A percentile compares a stretch with the other conserved stretches of the same genome.
Evolutionary conservation across 2,888 invertebrate genomes (phyloP).

Genomic region (Mimachlamys varia): DNA sequence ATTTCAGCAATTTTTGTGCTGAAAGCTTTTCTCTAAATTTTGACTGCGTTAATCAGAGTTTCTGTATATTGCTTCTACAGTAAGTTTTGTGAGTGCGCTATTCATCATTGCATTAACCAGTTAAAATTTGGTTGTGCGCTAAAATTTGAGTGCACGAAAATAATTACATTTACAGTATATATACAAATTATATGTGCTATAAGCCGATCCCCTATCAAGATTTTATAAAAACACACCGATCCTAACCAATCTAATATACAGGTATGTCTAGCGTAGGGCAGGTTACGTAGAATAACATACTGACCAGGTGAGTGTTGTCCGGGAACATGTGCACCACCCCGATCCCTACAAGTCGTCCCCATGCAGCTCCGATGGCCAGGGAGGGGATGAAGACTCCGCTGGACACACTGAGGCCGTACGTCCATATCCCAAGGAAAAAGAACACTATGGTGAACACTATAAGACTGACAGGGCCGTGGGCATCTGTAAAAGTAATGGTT

Average conservation of each 20-base stretch:
- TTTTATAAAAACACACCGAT: too few species aligned
- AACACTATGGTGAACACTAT: slow-evolving; percentile 86
- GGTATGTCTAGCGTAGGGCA: not conserved
- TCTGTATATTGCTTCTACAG: too few species aligned
- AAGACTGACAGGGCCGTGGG: slow-evolving; percentile 67
- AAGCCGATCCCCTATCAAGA: too few species aligned
- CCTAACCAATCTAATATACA: not conserved
- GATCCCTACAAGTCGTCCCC: slow-evolving; percentile 95
- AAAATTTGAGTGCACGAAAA: too few species aligned
- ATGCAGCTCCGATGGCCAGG: slow-evolving; percentile 96
- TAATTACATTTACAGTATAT: too few species aligned
- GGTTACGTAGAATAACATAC: slow-evolving; percentile 44
- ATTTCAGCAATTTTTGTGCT: too few species aligned
- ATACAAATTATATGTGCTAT: too few species aligned
- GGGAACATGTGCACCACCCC: slow-evolving; percentile 80
- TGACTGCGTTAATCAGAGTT: too few species aligned
- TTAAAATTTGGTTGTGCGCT: too few species aligned
- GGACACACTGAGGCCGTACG: slow-evolving; percentile 96
- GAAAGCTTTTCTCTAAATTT: too few species aligned
- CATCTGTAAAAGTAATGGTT: slow-evolving; percentile 61
- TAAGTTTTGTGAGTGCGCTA: too few species aligned
- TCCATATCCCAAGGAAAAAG: slow-evolving; percentile 94
- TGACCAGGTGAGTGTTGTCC: slow-evolving; percentile 75
- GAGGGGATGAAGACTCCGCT: slow-evolving; percentile 97
- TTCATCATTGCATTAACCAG: too few species aligned